Base-by-base conservation (phyloP, 2,797 vertebrate genomes). In the Thripadectes ignobilis region DNA sequence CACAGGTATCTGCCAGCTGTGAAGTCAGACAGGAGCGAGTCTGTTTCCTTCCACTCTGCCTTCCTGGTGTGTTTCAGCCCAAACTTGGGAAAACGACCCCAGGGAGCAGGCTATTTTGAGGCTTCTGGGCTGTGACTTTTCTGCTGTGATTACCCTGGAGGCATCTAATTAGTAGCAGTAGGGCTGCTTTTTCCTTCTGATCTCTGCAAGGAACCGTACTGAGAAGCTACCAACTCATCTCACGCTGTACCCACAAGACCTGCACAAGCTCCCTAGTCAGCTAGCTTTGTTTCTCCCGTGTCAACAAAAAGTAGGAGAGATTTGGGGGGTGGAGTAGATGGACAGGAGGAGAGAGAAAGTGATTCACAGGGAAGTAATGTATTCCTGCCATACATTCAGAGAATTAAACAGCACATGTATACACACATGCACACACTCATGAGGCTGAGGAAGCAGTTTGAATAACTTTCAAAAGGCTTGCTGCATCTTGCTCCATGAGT, bases 391-490 rank as follows among this genome's bases (percentile, higher is more conserved):
- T 96, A 92, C 89, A 86, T 95, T 96, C 88, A 93, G 85, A 94
- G 89, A 92, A 92, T 73, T 83, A 49, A 87, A 77, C 65, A 85
- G 66, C 90, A 89, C 88, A 92, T 77, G 76, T 54, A 95, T 61
- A 48, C 85, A 84, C 66, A 79, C 90, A 90, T 65, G 26, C 95
- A 89, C 67, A 86, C 61, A 85, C 89, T 86, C 57, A 41, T 88
- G 95, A 96, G 95, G 77, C 92, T 94, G 95, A 94, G 89, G 91
- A 94, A 94, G 79, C 95, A 88, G 92, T 76, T 76, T 76, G 95
- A 96, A 97, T 96, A 93, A 95, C 92, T 97, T 97, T 96, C 92
- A 93, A 97, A 95, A 97, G 93, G 63, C 96, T 52, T 93, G 96
- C 96, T 95, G 95, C 71, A 92, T 97, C 97, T 97, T 97, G 96